Evolutionary conservation across 1,140 invertebrate species (phyloP).

Genomic region (Penaeus japonicus): DNA sequence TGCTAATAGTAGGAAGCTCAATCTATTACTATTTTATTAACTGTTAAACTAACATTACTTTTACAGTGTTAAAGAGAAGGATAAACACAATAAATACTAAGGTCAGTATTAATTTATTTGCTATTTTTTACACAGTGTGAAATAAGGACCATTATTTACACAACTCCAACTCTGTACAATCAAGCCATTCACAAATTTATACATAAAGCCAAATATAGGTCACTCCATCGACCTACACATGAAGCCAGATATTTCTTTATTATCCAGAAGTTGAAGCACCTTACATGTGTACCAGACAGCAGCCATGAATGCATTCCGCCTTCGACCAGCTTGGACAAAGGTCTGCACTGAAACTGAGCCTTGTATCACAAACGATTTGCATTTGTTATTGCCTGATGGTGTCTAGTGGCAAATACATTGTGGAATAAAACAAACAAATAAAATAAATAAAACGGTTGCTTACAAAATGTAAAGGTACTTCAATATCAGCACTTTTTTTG

Average conservation of each 20-base stretch:
- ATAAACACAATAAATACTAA: neutral
- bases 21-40: too few relatives aligned
- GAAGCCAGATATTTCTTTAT: constrained; percentile 20
- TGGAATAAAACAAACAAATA: too few relatives aligned
- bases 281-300: constrained; percentile 41
- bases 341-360: constrained; percentile 17
- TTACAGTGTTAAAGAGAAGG: neutral
- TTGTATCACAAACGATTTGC: neutral
- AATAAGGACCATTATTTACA: constrained; percentile 53
- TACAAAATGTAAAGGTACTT: too few relatives aligned
- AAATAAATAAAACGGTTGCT: too few relatives aligned
- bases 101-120: constrained; percentile 49
- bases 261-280: constrained; percentile 44
- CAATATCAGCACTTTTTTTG: too few relatives aligned
- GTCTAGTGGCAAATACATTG: too few relatives aligned
- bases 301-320: constrained; percentile 21
- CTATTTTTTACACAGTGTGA: constrained; percentile 46
- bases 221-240: constrained; percentile 11
- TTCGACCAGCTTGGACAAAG: neutral
- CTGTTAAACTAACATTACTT: neutral
- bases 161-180: constrained; percentile 51
- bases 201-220: constrained; percentile 50
- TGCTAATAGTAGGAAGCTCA: too few relatives aligned
- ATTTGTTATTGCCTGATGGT: too few relatives aligned
- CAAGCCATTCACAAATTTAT: constrained; percentile 54